Evolutionary conservation across 2,797 vertebrate genomes (phyloP).

Genomic region (Sebastes vulpes): DNA sequence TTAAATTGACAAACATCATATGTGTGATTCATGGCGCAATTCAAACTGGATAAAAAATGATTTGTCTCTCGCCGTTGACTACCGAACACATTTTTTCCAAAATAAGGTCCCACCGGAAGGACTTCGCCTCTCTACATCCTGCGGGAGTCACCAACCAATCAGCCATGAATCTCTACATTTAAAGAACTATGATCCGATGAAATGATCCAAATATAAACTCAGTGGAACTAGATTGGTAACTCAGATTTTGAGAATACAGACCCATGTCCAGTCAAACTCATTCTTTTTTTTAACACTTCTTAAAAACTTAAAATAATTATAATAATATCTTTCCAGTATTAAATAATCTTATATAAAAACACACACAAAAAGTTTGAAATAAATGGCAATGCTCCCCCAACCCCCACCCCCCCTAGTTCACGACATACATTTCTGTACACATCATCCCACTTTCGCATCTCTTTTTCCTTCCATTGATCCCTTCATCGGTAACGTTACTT

Average conservation of each 20-base stretch:
- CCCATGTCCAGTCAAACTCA: slow-evolving; percentile 48
- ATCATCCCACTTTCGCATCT: slow-evolving; percentile 8
- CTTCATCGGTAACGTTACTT: slow-evolving; percentile 31
- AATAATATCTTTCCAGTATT: slow-evolving; percentile 86
- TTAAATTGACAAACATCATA: too few relatives aligned
- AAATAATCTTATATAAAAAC: slow-evolving; percentile 90
- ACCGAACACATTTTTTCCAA: too few relatives aligned
- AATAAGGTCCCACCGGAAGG: too few relatives aligned
- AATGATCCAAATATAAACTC: slow-evolving; percentile 12
- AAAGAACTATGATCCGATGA: neutral
- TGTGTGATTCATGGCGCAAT: too few relatives aligned
- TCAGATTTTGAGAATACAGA: slow-evolving; percentile 43
- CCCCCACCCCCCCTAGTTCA: slow-evolving; percentile 15
- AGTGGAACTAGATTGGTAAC: neutral
- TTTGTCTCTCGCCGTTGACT: too few relatives aligned
- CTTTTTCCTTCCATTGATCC: slow-evolving; percentile 21
- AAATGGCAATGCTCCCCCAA: slow-evolving; percentile 53
- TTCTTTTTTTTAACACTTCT: slow-evolving; percentile 22
- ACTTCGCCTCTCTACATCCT: neutral
- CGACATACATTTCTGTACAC: slow-evolving; percentile 69
- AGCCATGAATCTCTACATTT: neutral
- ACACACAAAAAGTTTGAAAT: slow-evolving; percentile 70
- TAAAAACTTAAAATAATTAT: slow-evolving; percentile 74
- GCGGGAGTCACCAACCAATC: neutral
- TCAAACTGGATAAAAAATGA: too few relatives aligned